Conservation (phyloP, 1,140 invertebrate species). For the Drosophila persimilis region DNA sequence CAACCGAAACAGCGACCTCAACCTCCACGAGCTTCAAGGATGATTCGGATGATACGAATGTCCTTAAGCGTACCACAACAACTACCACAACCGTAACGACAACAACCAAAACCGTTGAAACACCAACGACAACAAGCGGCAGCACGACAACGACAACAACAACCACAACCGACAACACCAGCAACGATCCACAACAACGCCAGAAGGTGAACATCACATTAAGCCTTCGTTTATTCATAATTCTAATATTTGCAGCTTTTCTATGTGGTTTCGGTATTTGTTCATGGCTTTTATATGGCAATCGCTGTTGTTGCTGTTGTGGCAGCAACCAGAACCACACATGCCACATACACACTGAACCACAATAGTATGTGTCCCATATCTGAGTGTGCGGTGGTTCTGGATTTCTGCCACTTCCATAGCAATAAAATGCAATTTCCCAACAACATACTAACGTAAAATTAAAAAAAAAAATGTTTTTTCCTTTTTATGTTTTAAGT, state of each 20-base stretch:
- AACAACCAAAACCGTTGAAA: conserved; percentile 57
- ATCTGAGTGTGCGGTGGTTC: conserved; percentile 11
- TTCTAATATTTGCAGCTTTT: conserved; percentile 82
- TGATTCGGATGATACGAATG: conserved; percentile 24
- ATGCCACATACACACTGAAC: conserved; percentile 29
- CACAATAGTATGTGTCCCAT: neutral
- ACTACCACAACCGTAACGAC: conserved; percentile 60
- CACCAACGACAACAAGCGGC: conserved; percentile 40
- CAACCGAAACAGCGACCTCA: conserved; percentile 37
- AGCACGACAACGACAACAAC: conserved; percentile 65
- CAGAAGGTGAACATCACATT: conserved; percentile 83
- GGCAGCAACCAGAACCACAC: conserved; percentile 28
- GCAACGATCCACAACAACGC: conserved; percentile 62
- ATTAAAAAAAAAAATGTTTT: conserved; percentile 25
- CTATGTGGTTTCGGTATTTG: conserved; percentile 83
- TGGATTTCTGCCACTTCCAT: conserved; percentile 30
- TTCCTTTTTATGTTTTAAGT: conserved; percentile 40
- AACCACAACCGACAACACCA: conserved; percentile 47
- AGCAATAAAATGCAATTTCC: conserved; percentile 25
- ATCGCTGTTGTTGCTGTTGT: conserved; percentile 65
- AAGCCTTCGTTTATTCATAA: conserved; percentile 81
- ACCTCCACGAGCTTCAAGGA: conserved; percentile 29
- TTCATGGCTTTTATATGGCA: conserved; percentile 81
- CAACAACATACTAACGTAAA: conserved; percentile 44
- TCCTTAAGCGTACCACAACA: conserved; percentile 45